Evolutionary conservation across 2,113 vertebrate species (phyloP).

Genomic region (Caranx melampygus): DNA sequence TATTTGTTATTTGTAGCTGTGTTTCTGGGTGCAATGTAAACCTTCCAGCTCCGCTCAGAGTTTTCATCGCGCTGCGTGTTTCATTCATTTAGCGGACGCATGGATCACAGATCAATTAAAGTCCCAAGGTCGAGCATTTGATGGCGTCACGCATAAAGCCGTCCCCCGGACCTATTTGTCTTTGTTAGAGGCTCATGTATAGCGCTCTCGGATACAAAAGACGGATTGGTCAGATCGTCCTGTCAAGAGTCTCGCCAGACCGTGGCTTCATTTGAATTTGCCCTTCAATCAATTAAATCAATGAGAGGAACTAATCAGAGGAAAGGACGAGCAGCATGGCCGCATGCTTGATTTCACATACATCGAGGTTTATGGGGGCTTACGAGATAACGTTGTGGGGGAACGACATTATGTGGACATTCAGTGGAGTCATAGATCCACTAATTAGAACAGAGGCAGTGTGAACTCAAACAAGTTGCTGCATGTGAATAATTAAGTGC

Average conservation of each 20-base stretch:
- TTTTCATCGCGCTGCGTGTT: constrained; percentile 55
- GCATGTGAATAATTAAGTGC: constrained; percentile 83
- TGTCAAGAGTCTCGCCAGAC: constrained; percentile 67
- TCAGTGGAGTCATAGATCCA: constrained; percentile 75
- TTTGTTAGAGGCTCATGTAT: constrained; percentile 77
- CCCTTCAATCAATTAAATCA: constrained; percentile 82
- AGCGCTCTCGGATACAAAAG: constrained; percentile 67
- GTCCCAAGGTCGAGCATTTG: constrained; percentile 77
- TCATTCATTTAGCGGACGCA: constrained; percentile 53
- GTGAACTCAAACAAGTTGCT: constrained; percentile 79
- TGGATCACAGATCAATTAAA: constrained; percentile 77
- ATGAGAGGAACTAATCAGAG: constrained; percentile 75
- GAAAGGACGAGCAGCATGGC: constrained; percentile 56
- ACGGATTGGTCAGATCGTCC: constrained; percentile 67
- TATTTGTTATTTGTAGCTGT: constrained; percentile 49
- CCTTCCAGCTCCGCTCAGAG: constrained; percentile 26
- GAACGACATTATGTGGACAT: constrained; percentile 55
- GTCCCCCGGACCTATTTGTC: constrained; percentile 76
- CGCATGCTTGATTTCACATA: constrained; percentile 76
- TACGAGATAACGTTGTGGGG: constrained; percentile 41
- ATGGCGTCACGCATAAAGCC: constrained; percentile 64
- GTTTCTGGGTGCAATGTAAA: constrained; percentile 17
- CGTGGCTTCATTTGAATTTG: constrained; percentile 76
- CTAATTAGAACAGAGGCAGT: constrained; percentile 79
- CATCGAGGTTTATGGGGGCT: constrained; percentile 61